Evolutionary conservation across 2,797 vertebrate genomes (phyloP), one percentile per base, ranked within the genome.

Genomic region (Poecilia wingei): DNA sequence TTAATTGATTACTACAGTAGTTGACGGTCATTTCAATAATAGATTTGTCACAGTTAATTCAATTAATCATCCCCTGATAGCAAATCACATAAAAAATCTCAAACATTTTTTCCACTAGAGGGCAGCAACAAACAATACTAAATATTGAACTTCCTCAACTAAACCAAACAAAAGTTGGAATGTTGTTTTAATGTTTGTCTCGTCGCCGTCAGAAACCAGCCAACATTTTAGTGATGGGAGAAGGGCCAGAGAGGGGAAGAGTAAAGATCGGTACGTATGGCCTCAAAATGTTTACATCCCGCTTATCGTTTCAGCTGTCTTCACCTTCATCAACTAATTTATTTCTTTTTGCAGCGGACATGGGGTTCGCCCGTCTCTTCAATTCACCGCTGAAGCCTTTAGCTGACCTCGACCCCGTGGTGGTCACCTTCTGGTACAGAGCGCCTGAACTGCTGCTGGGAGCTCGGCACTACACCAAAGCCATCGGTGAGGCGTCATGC

Each of bases 381-480:
- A 99, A 99, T 96, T 99, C 98, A 97, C 98, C 98, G 92, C 96
- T 99, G 95, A 99, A 99, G 98, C 98, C 98, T 98, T 98, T 99
- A 98, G 98, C 98, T 91, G 98, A 99, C 96, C 96, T 99, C 91
- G 98, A 99, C 96, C 98, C 98, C 82, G 98, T 99, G 94, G 98
- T 99, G 89, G 98, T 99, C 94, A 99, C 98, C 20, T 99, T 99
- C 95, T 99, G 98, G 98, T 99, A 99, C 96, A 97, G 98, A 95
- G 98, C 98, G 92, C 98, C 98, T 89, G 98, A 99, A 92, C 95
- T 99, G 72, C 96, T 99, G 91, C 97, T 99, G 82, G 98, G 98
- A 91, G 98, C 98, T 91, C 97, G 98, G 91, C 98, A 99, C 96
- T 99, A 99, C 97, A 99, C 98, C 97, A 99, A 99, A 99, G 98